These are phyloP conservation scores for Tapirus terrestris DNA, from an alignment of 2,113 vertebrate species.

Conservation along the genomic window DNA sequence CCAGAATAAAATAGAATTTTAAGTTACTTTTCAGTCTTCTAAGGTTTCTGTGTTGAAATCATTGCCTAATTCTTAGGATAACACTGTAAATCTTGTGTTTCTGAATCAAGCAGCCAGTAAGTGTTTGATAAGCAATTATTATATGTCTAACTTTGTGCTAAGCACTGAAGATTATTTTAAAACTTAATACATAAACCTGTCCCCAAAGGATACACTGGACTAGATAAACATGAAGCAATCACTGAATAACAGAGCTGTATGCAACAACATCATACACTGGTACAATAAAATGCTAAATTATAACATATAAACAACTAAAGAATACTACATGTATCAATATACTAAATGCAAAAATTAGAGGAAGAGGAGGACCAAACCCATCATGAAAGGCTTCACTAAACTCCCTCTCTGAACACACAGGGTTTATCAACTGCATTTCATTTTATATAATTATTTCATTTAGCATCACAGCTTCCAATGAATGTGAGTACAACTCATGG, in stretches of 20 bases:
- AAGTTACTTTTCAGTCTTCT: background rate
- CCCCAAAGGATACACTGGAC: background rate
- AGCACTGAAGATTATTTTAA: background rate
- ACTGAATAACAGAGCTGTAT: background rate
- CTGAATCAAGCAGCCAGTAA: background rate
- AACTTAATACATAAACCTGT: background rate
- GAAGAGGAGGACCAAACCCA: background rate
- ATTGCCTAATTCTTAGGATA: background rate
- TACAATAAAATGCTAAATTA: background rate
- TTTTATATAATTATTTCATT: background rate
- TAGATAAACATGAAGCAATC: background rate
- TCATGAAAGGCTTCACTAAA: background rate
- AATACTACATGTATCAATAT: background rate
- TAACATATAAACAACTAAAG: background rate
- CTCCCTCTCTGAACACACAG: background rate
- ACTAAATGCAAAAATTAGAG: background rate
- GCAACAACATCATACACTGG: background rate
- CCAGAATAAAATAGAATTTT: background rate
- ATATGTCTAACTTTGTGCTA: background rate
- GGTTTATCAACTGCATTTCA: background rate
- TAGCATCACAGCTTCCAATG: background rate
- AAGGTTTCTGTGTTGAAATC: background rate
- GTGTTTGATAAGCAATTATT: background rate
- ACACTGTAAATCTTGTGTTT: background rate
- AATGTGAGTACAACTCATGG: background rate